Percentiles rank a stretch among this genome's conserved stretches.
phyloP scores from a whole-genome alignment of 2,888 invertebrate genomes.

The Folsomia candida region DNA sequence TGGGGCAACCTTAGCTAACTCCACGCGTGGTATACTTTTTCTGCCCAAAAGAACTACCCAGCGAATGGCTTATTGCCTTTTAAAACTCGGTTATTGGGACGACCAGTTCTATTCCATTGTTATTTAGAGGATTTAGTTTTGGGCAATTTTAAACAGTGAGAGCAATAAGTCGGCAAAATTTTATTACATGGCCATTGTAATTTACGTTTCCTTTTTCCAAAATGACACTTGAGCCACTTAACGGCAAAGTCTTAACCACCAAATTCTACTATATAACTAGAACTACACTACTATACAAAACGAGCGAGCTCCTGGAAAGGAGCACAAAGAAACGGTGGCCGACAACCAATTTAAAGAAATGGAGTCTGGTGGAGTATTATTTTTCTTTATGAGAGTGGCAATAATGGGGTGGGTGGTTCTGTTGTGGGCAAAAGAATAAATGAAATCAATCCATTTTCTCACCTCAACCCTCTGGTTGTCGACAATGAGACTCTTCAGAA shows the following conservation, averaged over 20 bases:
- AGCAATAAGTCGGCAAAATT: background rate
- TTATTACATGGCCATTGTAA: background rate
- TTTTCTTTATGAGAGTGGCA: background rate
- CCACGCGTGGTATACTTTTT: too few relatives aligned
- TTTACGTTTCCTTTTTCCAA: background rate
- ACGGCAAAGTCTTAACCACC: background rate
- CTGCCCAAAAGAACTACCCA: too few relatives aligned
- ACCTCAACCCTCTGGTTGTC: slow-evolving; percentile 44
- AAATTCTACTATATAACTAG: background rate
- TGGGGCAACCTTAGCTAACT: too few relatives aligned
- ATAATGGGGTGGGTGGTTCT: background rate
- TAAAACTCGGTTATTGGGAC: background rate
- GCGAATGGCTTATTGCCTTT: background rate
- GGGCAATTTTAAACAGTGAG: background rate
- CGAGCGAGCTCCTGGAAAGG: too few relatives aligned
- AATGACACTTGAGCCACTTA: background rate
- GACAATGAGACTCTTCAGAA: slow-evolving; percentile 43
- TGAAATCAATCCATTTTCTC: background rate
- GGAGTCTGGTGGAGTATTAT: background rate
- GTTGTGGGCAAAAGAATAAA: background rate
- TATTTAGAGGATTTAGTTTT: background rate
- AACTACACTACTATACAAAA: too few relatives aligned
- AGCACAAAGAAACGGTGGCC: background rate
- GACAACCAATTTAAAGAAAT: background rate
- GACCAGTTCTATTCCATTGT: background rate